These are phyloP conservation scores for Hippopotamyrus pictus DNA, from an alignment of 2,797 vertebrate species.

Conservation along the genomic window DNA sequence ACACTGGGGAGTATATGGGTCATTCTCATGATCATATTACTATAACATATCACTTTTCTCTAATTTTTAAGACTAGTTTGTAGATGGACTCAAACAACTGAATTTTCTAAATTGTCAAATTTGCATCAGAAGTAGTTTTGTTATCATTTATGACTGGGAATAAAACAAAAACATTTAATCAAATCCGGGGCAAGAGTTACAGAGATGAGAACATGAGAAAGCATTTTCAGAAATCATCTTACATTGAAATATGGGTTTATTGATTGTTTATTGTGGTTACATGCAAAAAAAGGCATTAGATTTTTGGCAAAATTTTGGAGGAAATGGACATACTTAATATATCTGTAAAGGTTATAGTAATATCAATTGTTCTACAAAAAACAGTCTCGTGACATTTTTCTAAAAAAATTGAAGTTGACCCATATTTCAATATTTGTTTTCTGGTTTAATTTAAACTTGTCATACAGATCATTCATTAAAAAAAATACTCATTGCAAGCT, in stretches of 20 bases:
- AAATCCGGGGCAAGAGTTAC: not conserved
- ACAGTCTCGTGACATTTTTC: no score
- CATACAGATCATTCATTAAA: no score
- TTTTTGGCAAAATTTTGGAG: no score
- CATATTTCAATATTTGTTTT: not conserved
- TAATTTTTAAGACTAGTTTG: not conserved
- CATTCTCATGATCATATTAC: not conserved
- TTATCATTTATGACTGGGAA: not conserved
- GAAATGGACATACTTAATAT: no score
- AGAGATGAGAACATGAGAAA: not conserved
- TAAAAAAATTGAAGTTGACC: not conserved
- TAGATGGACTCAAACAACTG: not conserved
- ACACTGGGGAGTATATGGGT: not conserved
- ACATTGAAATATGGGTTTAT: not conserved
- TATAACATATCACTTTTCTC: not conserved
- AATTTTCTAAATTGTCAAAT: not conserved
- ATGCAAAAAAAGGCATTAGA: not conserved
- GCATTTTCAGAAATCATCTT: not conserved
- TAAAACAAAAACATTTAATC: not conserved
- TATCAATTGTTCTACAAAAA: no score
- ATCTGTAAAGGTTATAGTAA: no score
- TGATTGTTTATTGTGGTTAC: not conserved
- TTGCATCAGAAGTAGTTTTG: not conserved
- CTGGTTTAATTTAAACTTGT: not conserved
- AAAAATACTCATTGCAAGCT: not conserved